These are phyloP conservation scores for Cynaeus angustus DNA, from an alignment of 2,888 invertebrate genomes.

Conservation along the genomic window DNA sequence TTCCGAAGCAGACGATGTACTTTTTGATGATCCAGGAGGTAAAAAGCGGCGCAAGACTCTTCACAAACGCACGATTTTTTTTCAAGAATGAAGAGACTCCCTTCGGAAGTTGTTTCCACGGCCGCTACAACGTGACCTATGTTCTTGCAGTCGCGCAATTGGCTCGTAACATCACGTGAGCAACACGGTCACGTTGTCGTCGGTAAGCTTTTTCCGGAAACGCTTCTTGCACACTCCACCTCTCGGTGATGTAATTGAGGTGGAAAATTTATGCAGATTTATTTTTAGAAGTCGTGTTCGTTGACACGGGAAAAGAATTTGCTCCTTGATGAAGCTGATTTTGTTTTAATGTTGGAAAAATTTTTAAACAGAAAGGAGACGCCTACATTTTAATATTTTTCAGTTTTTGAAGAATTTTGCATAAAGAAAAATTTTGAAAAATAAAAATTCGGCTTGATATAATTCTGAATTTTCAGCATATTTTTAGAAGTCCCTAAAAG, in stretches of 20 bases:
- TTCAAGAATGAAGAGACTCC: constrained; percentile 7
- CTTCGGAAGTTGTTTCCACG: constrained; percentile 51
- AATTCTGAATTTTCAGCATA: too few relatives aligned
- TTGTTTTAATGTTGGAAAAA: too few relatives aligned
- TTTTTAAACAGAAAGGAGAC: too few relatives aligned
- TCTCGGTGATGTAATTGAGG: constrained; percentile 14
- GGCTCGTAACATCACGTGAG: constrained; percentile 61
- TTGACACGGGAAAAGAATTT: too few relatives aligned
- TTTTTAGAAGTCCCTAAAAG: too few relatives aligned
- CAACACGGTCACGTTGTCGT: constrained; percentile 65
- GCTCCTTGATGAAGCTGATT: too few relatives aligned
- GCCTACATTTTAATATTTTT: too few relatives aligned
- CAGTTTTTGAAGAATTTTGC: too few relatives aligned
- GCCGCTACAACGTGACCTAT: constrained; percentile 64
- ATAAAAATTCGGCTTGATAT: too few relatives aligned
- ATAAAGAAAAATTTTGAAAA: too few relatives aligned
- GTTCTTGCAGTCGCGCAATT: constrained; percentile 56
- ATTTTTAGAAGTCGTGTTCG: too few relatives aligned
- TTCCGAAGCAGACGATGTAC: neutral
- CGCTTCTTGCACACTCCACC: neutral
- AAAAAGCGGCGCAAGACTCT: neutral
- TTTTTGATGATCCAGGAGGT: neutral
- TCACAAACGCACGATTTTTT: neutral
- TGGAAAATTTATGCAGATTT: constrained; percentile 19
- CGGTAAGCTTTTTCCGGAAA: constrained; percentile 56